Evolutionary conservation across 2,888 invertebrate genomes (phyloP).

Genomic region (Pseudococcus jackbeardsleyi): DNA sequence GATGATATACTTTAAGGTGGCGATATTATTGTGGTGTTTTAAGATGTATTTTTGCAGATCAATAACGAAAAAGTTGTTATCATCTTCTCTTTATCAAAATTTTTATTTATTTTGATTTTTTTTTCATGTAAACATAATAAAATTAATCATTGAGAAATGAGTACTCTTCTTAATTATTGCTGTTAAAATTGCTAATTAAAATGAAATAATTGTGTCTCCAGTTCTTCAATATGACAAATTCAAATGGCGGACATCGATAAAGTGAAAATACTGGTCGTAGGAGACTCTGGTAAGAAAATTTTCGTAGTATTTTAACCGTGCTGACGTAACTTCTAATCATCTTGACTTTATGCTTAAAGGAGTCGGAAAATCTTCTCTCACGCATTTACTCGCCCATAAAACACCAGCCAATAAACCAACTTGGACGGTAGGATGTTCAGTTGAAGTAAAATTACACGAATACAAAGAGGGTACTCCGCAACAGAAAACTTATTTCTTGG

Average conservation of each 20-base stretch:
- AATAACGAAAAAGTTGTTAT: no score
- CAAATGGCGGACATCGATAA: constrained; percentile 81
- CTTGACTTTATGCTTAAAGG: constrained; percentile 74
- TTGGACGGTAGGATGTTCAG: constrained; percentile 96
- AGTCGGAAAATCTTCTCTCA: constrained; percentile 96
- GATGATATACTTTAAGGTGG: neutral
- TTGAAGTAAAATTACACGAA: constrained; percentile 95
- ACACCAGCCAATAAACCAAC: constrained; percentile 88
- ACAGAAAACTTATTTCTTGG: constrained; percentile 92
- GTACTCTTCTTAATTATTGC: no score
- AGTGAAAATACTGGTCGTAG: constrained; percentile 91
- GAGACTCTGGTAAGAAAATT: constrained; percentile 82
- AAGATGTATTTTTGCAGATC: neutral
- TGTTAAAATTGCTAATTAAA: no score
- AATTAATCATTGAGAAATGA: neutral
- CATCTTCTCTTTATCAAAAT: no score
- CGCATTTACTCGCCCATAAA: constrained; percentile 90
- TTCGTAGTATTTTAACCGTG: neutral
- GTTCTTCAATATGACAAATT: neutral
- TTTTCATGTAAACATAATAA: neutral
- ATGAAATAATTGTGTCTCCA: neutral
- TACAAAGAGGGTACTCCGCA: constrained; percentile 94
- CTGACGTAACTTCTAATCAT: constrained; percentile 31
- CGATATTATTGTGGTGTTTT: neutral
- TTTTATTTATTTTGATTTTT: neutral